A percentile compares a stretch with the other conserved stretches of the same genome.
Conservation (phyloP, 1,140 invertebrate species). For the Drosophila rhopaloa region DNA sequence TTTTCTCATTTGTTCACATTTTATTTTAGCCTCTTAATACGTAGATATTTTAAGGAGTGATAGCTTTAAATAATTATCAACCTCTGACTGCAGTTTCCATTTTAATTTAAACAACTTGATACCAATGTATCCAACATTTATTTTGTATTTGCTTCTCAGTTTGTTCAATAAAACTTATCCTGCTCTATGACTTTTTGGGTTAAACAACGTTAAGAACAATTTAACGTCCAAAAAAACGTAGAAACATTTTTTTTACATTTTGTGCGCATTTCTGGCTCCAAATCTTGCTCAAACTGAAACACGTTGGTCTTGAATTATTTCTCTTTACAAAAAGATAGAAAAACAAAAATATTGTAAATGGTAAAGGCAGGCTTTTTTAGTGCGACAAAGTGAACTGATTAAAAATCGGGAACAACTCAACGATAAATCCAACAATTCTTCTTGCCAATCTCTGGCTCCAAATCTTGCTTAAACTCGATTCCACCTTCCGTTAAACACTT, state of each 20-base stretch:
- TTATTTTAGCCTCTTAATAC: too few species aligned
- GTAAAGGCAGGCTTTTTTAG: background rate
- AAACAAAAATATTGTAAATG: background rate
- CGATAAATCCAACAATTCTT: background rate
- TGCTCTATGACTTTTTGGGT: background rate
- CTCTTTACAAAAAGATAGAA: background rate
- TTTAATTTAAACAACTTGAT: background rate
- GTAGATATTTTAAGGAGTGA: background rate
- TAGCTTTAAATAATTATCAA: background rate
- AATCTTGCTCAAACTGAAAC: background rate
- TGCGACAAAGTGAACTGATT: background rate
- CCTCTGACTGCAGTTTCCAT: background rate
- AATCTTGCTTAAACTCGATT: background rate
- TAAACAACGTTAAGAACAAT: background rate
- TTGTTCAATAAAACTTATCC: background rate
- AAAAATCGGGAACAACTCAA: background rate
- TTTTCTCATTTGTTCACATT: too few species aligned
- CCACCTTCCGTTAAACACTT: background rate
- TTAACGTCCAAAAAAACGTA: background rate
- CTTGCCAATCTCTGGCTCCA: background rate
- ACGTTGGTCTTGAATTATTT: background rate
- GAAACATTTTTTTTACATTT: too few species aligned
- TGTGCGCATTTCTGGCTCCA: background rate
- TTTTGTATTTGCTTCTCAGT: background rate
- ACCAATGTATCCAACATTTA: constrained; percentile 1